Conservation (phyloP, 2,888 invertebrate genomes). For the Hipparchia semele region DNA sequence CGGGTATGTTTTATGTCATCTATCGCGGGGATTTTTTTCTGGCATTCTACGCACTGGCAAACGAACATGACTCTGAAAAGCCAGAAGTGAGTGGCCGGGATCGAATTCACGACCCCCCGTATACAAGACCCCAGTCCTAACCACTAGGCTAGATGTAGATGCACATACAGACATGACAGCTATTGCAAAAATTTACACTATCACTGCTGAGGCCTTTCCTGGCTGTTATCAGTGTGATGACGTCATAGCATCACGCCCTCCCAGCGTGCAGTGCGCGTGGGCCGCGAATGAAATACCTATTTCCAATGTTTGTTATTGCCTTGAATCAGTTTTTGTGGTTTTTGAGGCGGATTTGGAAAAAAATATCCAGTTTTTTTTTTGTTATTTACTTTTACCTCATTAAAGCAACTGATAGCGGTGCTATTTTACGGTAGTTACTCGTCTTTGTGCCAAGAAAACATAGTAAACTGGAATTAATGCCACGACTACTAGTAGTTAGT, state of each 20-base stretch:
- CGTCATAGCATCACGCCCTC: slow-evolving; percentile 32
- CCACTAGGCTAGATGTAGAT: neutral
- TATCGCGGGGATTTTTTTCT: too few species aligned
- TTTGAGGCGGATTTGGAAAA: neutral
- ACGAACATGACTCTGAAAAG: too few species aligned
- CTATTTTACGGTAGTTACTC: too few species aligned
- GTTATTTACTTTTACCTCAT: neutral
- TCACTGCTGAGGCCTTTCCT: slow-evolving; percentile 30
- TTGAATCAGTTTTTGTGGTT: slow-evolving; percentile 20
- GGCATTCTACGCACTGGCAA: too few species aligned
- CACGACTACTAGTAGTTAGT: too few species aligned
- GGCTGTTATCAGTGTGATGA: slow-evolving; percentile 30
- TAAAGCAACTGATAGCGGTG: too few species aligned
- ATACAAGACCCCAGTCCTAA: too few species aligned
- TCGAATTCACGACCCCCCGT: too few species aligned
- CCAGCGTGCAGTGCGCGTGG: slow-evolving; percentile 32
- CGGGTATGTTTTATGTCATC: too few species aligned
- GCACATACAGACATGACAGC: slow-evolving; percentile 13
- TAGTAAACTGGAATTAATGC: too few species aligned
- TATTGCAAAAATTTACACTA: slow-evolving; percentile 28
- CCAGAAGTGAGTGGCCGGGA: too few species aligned
- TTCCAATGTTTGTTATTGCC: slow-evolving; percentile 5
- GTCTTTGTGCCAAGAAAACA: too few species aligned
- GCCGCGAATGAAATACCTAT: slow-evolving; percentile 22
- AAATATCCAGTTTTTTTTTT: neutral